Percentiles rank a stretch among this genome's conserved stretches.
phyloP scores from a whole-genome alignment of 2,888 invertebrate species.

The Argyresthia albistria region DNA sequence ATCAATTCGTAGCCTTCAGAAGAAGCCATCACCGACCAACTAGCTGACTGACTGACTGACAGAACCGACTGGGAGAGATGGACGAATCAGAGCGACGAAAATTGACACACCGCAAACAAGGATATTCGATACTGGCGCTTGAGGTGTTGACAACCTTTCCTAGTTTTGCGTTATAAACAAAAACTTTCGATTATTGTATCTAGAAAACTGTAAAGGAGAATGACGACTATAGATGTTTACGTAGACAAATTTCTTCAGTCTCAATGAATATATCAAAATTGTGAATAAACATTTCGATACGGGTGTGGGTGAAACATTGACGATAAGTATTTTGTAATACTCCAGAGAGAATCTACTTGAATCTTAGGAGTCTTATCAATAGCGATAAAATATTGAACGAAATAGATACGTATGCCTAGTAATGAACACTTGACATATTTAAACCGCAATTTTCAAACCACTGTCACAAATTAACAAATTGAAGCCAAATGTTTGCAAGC shows the following conservation, averaged over 20 bases:
- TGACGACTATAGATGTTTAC: no score
- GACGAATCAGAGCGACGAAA: slow-evolving; percentile 69
- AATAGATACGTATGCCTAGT: neutral
- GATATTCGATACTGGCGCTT: slow-evolving; percentile 62
- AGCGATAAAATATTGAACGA: neutral
- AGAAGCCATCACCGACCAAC: slow-evolving; percentile 46
- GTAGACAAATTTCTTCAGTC: neutral
- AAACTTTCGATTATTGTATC: no score
- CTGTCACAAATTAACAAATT: neutral
- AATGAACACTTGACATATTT: neutral
- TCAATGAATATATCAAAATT: slow-evolving; percentile 10
- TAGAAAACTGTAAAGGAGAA: no score
- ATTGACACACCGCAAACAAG: slow-evolving; percentile 22
- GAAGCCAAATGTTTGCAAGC: slow-evolving; percentile 22
- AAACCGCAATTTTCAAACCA: no score
- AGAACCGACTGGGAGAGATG: slow-evolving; percentile 15
- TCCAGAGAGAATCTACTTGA: neutral
- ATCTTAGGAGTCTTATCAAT: neutral
- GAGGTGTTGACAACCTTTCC: slow-evolving; percentile 51
- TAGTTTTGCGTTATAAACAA: neutral
- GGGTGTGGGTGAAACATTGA: neutral
- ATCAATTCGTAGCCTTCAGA: slow-evolving; percentile 67
- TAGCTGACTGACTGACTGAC: neutral
- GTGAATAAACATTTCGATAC: slow-evolving; percentile 11
- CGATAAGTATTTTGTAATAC: neutral